These are phyloP conservation scores for Morinoia aosen DNA, from an alignment of 2,888 invertebrate species.

Conservation along the genomic window DNA sequence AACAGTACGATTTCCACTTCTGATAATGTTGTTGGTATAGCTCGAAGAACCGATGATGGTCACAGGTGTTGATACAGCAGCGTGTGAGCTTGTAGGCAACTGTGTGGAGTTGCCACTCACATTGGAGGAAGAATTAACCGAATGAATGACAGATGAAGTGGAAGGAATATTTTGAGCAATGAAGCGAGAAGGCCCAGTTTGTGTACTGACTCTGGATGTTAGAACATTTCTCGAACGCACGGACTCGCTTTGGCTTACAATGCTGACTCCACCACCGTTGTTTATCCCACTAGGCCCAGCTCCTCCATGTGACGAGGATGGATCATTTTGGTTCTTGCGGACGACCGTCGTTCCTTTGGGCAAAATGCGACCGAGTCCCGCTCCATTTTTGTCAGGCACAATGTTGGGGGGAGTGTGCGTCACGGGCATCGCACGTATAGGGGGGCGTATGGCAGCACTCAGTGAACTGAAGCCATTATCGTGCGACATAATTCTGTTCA, in stretches of 20 bases:
- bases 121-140: not conserved
- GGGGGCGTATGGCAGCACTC: slow-evolving; percentile 56
- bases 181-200: slow-evolving; percentile 28
- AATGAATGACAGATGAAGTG: slow-evolving; percentile 34
- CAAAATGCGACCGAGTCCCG: slow-evolving; percentile 61
- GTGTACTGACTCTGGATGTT: not conserved
- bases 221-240: not conserved
- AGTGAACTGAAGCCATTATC: slow-evolving; percentile 65
- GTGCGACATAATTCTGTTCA: slow-evolving; percentile 67
- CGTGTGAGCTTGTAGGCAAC: not conserved
- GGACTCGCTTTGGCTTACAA: not conserved
- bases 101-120: slow-evolving; percentile 5
- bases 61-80: not conserved
- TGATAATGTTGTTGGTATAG: not conserved
- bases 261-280: slow-evolving; percentile 58
- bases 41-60: slow-evolving; percentile 38
- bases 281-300: slow-evolving; percentile 67
- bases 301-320: slow-evolving; percentile 35
- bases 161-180: slow-evolving; percentile 28
- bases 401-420: slow-evolving; percentile 66
- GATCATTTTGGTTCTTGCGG: slow-evolving; percentile 62
- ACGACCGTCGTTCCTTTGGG: slow-evolving; percentile 67
- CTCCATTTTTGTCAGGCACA: slow-evolving; percentile 63
- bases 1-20: not conserved
- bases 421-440: slow-evolving; percentile 66